These are phyloP conservation scores for Akabosia matsudoensis DNA, from an alignment of 1,140 invertebrate genomes.

Conservation along the genomic window DNA sequence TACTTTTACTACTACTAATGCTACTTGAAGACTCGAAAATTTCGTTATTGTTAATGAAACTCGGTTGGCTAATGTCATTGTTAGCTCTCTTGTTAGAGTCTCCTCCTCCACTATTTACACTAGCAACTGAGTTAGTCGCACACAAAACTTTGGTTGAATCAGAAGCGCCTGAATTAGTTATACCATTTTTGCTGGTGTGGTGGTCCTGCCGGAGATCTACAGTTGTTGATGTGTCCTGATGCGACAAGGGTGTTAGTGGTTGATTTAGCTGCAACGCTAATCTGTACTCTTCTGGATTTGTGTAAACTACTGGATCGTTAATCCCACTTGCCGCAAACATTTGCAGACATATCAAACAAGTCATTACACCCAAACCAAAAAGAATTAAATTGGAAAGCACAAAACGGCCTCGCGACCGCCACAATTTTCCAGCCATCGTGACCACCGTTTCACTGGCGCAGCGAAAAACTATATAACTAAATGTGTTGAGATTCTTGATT, in stretches of 20 bases:
- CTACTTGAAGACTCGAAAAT: not conserved
- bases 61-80: slow-evolving; percentile 1
- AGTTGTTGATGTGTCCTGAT: not conserved
- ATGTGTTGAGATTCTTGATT: too few species aligned
- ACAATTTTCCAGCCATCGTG: slow-evolving; percentile 30
- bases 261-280: not conserved
- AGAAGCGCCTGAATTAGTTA: not conserved
- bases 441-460: not conserved
- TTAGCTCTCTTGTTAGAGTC: not conserved
- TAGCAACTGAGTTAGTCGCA: not conserved
- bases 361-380: slow-evolving; percentile 34
- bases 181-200: not conserved
- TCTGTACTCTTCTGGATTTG: slow-evolving; percentile 6
- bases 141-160: not conserved
- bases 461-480: not conserved
- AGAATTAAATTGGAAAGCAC: slow-evolving; percentile 32
- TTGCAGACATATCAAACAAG: slow-evolving; percentile 37
- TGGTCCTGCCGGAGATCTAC: not conserved
- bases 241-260: not conserved
- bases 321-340: not conserved
- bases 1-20: not conserved
- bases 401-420: slow-evolving; percentile 21
- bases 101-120: not conserved
- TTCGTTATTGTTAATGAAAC: not conserved
- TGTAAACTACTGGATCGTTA: slow-evolving; percentile 1